These are phyloP conservation scores for Sphaerodactylus townsendi DNA, from an alignment of 2,113 vertebrate species.

Conservation along the genomic window DNA sequence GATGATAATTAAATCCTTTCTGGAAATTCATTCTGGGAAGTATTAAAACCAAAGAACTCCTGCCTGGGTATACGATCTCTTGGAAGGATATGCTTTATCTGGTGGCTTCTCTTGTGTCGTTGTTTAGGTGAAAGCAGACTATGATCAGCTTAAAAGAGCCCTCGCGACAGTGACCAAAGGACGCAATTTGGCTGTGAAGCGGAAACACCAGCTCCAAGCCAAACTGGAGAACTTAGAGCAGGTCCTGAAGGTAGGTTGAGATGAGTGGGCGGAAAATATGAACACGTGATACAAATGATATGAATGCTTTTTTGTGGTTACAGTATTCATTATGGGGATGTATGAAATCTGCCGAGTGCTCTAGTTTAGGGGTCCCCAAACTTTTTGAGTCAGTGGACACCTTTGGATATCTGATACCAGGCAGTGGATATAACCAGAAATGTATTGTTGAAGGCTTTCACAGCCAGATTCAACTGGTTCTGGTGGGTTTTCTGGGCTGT, in stretches of 20 bases:
- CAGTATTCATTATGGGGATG: neutral
- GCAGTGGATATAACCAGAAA: no score
- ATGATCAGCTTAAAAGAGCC: conserved; percentile 81
- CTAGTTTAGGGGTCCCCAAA: no score
- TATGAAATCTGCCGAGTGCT: neutral
- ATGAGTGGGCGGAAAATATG: rapidly evolving
- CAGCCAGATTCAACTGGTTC: no score
- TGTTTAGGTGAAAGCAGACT: conserved; percentile 84
- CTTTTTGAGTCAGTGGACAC: no score
- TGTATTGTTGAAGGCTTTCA: no score
- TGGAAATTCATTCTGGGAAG: neutral
- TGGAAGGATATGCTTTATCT: neutral
- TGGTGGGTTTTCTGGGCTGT: no score
- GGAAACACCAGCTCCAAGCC: conserved; percentile 90
- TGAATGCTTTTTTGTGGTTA: neutral
- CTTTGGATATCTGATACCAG: no score
- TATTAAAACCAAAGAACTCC: neutral
- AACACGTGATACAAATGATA: no score
- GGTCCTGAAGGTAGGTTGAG: conserved; percentile 91
- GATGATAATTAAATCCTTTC: no score
- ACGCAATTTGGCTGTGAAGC: conserved; percentile 86
- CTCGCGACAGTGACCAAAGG: conserved; percentile 84
- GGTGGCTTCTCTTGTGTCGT: no score
- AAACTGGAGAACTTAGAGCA: conserved; percentile 99
- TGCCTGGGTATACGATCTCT: neutral